Conservation (phyloP, 2,113 vertebrate genomes). For the Dunckerocampus dactyliophorus region DNA sequence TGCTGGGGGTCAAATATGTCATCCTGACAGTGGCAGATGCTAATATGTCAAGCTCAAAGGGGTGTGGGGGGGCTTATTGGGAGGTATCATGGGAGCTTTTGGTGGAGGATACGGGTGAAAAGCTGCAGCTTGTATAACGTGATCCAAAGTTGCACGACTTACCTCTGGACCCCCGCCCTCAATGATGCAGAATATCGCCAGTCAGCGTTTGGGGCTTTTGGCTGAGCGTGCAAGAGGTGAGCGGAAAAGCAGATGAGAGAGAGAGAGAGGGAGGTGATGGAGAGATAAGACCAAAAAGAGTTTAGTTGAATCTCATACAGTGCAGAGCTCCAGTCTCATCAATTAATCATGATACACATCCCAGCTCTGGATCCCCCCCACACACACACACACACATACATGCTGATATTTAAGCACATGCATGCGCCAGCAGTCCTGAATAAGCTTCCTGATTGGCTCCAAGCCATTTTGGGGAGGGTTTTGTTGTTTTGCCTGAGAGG, state of each 20-base stretch:
- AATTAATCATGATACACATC: slow-evolving; percentile 71
- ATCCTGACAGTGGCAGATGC: slow-evolving; percentile 6
- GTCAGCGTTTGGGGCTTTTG: slow-evolving; percentile 94
- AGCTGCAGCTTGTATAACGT: background rate
- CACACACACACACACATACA: slow-evolving; percentile 5
- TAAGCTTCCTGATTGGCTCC: slow-evolving; percentile 28
- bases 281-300: slow-evolving; percentile 30
- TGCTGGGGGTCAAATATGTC: slow-evolving; percentile 15
- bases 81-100: background rate
- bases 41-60: slow-evolving; percentile 1
- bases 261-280: slow-evolving; percentile 4
- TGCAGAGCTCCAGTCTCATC: slow-evolving; percentile 64
- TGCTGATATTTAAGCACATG: slow-evolving; percentile 8
- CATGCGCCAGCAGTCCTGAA: slow-evolving; percentile 25
- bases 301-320: slow-evolving; percentile 62
- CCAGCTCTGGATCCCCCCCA: slow-evolving; percentile 42
- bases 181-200: slow-evolving; percentile 98
- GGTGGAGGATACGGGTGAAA: background rate
- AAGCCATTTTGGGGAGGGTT: slow-evolving; percentile 34
- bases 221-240: slow-evolving; percentile 71
- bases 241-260: slow-evolving; percentile 12
- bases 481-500: slow-evolving; percentile 21
- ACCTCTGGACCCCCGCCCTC: slow-evolving; percentile 96
- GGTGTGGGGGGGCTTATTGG: background rate
- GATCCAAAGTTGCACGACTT: slow-evolving; percentile 59